A percentile compares a stretch with the other conserved stretches of the same genome.
These are phyloP conservation scores for Lepidochitona cinerea DNA, from an alignment of 2,888 invertebrate species.

Conservation along the genomic window DNA sequence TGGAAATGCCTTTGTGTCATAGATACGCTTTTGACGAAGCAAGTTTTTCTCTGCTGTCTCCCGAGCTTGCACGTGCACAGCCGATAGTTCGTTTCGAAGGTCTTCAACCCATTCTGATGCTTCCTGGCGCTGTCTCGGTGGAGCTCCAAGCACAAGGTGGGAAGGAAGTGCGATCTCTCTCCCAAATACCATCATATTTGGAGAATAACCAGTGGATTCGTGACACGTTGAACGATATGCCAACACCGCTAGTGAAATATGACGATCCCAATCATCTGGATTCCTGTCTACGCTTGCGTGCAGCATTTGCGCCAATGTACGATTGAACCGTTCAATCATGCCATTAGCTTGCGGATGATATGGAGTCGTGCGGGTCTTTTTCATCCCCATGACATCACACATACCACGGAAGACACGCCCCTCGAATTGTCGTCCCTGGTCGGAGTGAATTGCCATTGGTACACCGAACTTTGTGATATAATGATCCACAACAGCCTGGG, in stretches of 20 bases:
- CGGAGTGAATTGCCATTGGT: slow-evolving; percentile 25
- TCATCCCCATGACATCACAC: slow-evolving; percentile 20
- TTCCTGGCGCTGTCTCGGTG: neutral
- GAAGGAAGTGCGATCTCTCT: slow-evolving; percentile 16
- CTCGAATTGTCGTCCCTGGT: slow-evolving; percentile 28
- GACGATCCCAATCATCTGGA: slow-evolving; percentile 26
- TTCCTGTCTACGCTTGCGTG: slow-evolving; percentile 17
- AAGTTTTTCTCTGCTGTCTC: neutral
- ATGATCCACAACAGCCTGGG: slow-evolving; percentile 23
- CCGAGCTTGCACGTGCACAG: neutral
- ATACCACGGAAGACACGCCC: slow-evolving; percentile 22
- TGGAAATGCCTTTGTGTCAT: neutral
- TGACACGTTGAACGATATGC: slow-evolving; percentile 24
- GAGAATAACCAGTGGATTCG: slow-evolving; percentile 16
- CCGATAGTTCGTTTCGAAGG: neutral
- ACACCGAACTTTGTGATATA: slow-evolving; percentile 22
- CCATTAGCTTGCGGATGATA: slow-evolving; percentile 30
- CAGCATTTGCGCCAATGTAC: slow-evolving; percentile 25
- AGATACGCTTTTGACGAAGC: neutral
- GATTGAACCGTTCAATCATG: slow-evolving; percentile 27
- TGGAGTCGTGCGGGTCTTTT: slow-evolving; percentile 31
- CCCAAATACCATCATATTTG: slow-evolving; percentile 20
- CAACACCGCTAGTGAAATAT: slow-evolving; percentile 19
- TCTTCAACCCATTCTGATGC: neutral
- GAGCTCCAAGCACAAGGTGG: slow-evolving; percentile 6